Conservation (phyloP, 2,113 vertebrate species). For the Arizona elegans region DNA sequence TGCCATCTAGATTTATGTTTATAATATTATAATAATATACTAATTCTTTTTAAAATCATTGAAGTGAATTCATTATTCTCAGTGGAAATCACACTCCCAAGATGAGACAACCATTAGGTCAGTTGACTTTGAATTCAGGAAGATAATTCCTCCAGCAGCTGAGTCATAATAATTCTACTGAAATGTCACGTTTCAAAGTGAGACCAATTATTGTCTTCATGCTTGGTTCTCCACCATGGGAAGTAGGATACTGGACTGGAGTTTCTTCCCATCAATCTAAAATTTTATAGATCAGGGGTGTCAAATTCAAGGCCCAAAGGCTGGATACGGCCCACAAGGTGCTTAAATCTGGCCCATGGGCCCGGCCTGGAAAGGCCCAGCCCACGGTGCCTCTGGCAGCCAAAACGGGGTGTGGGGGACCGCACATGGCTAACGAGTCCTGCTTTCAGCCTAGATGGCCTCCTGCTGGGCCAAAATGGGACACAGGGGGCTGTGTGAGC, state of each 20-base stretch:
- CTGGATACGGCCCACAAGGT: too few species aligned
- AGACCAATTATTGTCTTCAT: neutral
- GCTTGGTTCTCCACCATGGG: neutral
- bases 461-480: too few species aligned
- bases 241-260: neutral
- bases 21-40: neutral
- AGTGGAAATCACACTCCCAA: neutral
- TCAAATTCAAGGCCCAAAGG: too few species aligned
- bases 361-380: too few species aligned
- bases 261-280: neutral
- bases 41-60: neutral
- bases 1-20: neutral
- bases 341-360: too few species aligned
- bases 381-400: too few species aligned
- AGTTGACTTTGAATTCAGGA: neutral
- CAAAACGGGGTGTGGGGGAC: too few species aligned
- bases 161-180: neutral
- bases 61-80: neutral
- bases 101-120: neutral
- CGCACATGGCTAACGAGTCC: too few species aligned
- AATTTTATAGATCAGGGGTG: neutral
- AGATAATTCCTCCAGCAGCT: neutral
- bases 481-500: too few species aligned
- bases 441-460: too few species aligned
- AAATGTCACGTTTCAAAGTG: neutral